Conservation (phyloP, 2,797 vertebrate genomes). For the Vultur gryphus region DNA sequence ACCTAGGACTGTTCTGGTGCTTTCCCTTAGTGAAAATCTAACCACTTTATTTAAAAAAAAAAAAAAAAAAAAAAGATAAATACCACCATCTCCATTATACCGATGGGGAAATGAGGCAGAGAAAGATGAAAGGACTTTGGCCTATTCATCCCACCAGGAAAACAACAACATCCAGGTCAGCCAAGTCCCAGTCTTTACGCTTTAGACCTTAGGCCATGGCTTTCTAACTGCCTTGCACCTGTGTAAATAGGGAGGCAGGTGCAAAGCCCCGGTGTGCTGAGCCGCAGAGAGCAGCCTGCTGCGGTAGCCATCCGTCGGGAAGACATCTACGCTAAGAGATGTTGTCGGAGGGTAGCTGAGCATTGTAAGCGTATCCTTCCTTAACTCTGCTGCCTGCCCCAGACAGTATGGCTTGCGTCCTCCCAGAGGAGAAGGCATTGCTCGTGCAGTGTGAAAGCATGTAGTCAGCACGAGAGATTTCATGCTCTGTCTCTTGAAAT, state of each 20-base stretch:
- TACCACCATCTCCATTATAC: background rate
- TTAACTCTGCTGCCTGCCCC: background rate
- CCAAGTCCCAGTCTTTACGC: background rate
- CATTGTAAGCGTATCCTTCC: background rate
- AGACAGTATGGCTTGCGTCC: background rate
- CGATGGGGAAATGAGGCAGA: conserved; percentile 25
- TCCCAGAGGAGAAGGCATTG: background rate
- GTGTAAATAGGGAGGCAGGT: conserved; percentile 46
- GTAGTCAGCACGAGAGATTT: conserved; percentile 53
- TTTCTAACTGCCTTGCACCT: conserved; percentile 13
- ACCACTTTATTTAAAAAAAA: background rate
- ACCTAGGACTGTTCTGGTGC: background rate
- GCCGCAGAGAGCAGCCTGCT: background rate
- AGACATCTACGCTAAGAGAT: accelerated
- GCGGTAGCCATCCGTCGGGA: accelerated
- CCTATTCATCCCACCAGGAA: conserved; percentile 34
- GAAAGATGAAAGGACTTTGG: conserved; percentile 30
- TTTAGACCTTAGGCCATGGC: background rate
- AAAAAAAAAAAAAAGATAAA: background rate
- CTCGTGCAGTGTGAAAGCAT: background rate
- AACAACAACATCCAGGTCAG: conserved; percentile 14
- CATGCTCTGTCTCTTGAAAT: conserved; percentile 64
- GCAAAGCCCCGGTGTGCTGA: background rate
- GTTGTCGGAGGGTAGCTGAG: background rate
- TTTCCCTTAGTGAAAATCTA: background rate